Percentiles rank a stretch among this genome's conserved stretches.
phyloP scores from a whole-genome alignment of 2,888 invertebrate species.

The Mimumesa dahlbomi region DNA sequence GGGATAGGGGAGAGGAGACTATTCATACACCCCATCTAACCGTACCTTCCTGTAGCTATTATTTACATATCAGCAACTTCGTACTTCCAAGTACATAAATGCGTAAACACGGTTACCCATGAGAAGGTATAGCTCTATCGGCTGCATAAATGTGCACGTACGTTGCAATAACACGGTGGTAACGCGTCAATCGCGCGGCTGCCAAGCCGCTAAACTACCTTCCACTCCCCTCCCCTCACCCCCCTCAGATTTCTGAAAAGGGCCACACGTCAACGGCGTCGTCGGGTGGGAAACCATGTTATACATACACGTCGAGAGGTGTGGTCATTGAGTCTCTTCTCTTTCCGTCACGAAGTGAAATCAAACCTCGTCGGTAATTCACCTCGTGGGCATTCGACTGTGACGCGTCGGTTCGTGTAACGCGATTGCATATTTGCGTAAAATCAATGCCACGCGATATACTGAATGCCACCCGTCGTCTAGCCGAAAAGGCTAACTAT shows the following conservation, averaged over 20 bases:
- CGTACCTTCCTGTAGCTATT: constrained; percentile 60
- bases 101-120: constrained; percentile 57
- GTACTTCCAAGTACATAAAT: constrained; percentile 53
- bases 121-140: constrained; percentile 43
- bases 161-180: no score
- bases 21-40: constrained; percentile 49
- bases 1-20: constrained; percentile 28
- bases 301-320: not conserved
- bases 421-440: constrained; percentile 13
- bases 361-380: constrained; percentile 11
- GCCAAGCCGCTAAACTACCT: constrained; percentile 49
- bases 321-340: constrained; percentile 44
- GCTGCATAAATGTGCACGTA: no score
- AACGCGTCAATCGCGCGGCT: not conserved
- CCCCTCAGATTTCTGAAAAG: constrained; percentile 61
- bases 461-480: no score
- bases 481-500: constrained; percentile 5
- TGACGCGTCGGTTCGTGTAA: not conserved
- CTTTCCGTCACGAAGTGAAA: constrained; percentile 30
- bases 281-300: not conserved
- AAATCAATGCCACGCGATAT: constrained; percentile 28
- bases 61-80: constrained; percentile 72
- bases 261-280: constrained; percentile 7
- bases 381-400: constrained; percentile 11
- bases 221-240: no score